These are phyloP conservation scores for Menidia beryllina DNA, from an alignment of 2,113 vertebrate species.

Conservation along the genomic window DNA sequence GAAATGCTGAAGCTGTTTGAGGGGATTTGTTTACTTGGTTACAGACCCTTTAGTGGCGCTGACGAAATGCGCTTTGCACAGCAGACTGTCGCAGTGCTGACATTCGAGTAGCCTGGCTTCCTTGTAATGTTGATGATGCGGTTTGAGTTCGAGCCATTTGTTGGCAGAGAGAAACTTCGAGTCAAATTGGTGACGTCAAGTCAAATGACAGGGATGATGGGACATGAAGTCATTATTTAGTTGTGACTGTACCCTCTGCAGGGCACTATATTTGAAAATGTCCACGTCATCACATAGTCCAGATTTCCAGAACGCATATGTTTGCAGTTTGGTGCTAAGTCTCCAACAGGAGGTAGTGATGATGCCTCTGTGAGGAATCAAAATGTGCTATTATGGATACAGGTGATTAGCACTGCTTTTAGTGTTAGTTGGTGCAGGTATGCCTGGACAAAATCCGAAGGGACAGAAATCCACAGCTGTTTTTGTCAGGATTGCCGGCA, in stretches of 20 bases:
- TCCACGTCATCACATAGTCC: neutral
- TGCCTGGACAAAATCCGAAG: too few species aligned
- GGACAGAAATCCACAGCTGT: too few species aligned
- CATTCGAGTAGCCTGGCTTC: slow-evolving; percentile 11
- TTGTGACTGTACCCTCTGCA: too few species aligned
- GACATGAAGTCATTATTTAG: too few species aligned
- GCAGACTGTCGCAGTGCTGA: slow-evolving; percentile 6
- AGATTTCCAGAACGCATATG: neutral
- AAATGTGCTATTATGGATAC: too few species aligned
- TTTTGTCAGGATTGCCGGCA: too few species aligned
- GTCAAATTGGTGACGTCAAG: slow-evolving; percentile 9
- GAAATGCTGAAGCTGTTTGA: slow-evolving; percentile 9
- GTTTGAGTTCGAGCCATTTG: slow-evolving; percentile 6
- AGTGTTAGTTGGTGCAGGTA: too few species aligned
- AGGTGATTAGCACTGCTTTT: too few species aligned
- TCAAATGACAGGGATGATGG: neutral
- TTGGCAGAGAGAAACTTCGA: neutral
- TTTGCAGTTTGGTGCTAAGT: neutral
- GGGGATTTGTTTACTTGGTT: slow-evolving; percentile 9
- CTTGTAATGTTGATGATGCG: slow-evolving; percentile 14
- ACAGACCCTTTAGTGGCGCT: slow-evolving; percentile 1
- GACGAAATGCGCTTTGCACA: slow-evolving; percentile 1
- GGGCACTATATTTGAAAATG: too few species aligned
- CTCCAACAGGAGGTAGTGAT: neutral
- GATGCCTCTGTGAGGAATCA: neutral